A percentile compares a stretch with the other conserved stretches of the same genome.
These are phyloP conservation scores for Chloropsis hardwickii DNA, from an alignment of 2,113 vertebrate genomes.

Conservation along the genomic window DNA sequence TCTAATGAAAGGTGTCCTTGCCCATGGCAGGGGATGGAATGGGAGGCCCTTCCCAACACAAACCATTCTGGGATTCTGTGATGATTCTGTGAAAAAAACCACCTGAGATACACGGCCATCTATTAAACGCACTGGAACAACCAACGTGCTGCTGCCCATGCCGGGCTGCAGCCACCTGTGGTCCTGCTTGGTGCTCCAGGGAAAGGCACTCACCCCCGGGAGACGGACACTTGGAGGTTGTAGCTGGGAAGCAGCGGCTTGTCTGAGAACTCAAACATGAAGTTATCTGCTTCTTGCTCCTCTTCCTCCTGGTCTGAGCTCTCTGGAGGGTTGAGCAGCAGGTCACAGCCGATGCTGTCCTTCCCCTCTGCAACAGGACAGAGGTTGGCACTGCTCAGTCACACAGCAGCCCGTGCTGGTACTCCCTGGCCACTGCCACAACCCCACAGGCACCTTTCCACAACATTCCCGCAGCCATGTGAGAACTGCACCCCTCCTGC, in stretches of 20 bases:
- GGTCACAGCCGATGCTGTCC: slow-evolving; percentile 86
- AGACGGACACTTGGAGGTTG: slow-evolving; percentile 91
- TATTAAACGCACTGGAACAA: not conserved
- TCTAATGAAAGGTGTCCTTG: not conserved
- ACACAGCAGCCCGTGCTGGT: not conserved
- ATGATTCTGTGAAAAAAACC: not conserved
- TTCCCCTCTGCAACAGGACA: slow-evolving; percentile 81
- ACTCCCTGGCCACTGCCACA: not conserved
- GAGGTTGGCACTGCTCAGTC: not conserved
- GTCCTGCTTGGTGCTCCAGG: not conserved
- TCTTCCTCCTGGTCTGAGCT: slow-evolving; percentile 79
- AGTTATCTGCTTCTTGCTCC: slow-evolving; percentile 80
- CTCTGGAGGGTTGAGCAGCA: slow-evolving; percentile 86
- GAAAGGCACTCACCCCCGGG: slow-evolving; percentile 85
- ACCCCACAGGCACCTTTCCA: rapidly evolving
- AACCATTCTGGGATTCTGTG: not conserved
- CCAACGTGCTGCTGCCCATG: rapidly evolving
- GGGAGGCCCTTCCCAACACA: not conserved
- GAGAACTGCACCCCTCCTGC: not conserved
- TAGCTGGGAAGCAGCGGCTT: slow-evolving; percentile 93
- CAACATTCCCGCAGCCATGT: rapidly evolving
- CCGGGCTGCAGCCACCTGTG: rapidly evolving
- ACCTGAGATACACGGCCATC: not conserved
- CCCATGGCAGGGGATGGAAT: not conserved
- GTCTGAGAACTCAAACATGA: slow-evolving; percentile 95